phyloP scores from a whole-genome alignment of 2,888 invertebrate species.

The Buathra laborator region DNA sequence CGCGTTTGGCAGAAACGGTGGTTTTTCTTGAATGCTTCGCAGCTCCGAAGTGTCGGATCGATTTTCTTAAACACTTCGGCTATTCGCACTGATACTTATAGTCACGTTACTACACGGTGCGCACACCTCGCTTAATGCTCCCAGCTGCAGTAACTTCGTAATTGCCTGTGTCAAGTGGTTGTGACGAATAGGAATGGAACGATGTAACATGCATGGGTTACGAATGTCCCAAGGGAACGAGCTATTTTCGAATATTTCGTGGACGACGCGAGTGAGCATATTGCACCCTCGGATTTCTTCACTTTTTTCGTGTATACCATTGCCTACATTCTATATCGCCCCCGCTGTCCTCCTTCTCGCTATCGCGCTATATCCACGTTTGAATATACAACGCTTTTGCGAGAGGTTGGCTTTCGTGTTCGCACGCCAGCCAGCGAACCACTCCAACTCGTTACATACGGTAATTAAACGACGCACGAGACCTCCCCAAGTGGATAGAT shows the following conservation, averaged over 20 bases:
- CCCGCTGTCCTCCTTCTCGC: conserved; percentile 34
- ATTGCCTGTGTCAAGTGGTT: background rate
- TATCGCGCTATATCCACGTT: conserved; percentile 54
- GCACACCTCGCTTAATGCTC: background rate
- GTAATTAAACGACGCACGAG: conserved; percentile 85
- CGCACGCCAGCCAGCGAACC: conserved; percentile 79
- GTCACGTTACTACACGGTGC: background rate
- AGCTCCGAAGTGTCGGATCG: too few relatives aligned
- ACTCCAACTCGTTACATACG: conserved; percentile 85
- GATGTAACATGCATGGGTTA: conserved; percentile 16
- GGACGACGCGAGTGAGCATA: conserved; percentile 77
- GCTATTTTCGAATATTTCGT: conserved; percentile 79
- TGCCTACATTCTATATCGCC: conserved; percentile 39
- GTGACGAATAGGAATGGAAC: background rate
- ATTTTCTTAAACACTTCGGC: too few relatives aligned
- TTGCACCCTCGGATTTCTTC: conserved; percentile 74
- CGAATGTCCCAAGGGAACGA: background rate
- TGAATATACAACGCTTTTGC: conserved; percentile 51
- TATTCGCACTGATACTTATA: too few relatives aligned
- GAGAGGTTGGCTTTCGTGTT: conserved; percentile 80
- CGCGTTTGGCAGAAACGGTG: too few relatives aligned
- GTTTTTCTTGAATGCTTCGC: too few relatives aligned
- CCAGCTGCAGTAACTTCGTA: background rate
- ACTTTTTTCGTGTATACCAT: conserved; percentile 3
- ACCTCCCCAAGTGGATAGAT: conserved; percentile 73